phyloP scores from a whole-genome alignment of 2,888 invertebrate genomes.

The Calliphora vomitoria region DNA sequence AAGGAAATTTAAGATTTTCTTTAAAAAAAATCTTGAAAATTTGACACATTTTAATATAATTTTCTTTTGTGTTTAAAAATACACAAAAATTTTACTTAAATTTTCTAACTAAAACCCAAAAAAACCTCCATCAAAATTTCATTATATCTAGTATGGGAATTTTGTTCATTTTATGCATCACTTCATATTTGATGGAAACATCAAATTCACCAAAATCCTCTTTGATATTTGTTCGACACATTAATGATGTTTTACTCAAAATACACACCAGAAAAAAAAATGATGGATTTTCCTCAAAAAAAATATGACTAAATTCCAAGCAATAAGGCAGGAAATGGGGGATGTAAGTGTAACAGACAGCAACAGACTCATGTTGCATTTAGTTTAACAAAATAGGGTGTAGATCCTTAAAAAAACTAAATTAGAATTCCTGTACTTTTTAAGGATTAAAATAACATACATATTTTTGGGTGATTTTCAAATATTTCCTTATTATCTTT shows the following conservation, averaged over 20 bases:
- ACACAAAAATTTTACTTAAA: background rate
- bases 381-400: background rate
- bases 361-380: background rate
- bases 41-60: background rate
- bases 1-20: background rate
- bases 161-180: slow-evolving; percentile 3
- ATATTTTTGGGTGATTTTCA: background rate
- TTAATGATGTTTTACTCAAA: slow-evolving; percentile 12
- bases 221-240: slow-evolving; percentile 1
- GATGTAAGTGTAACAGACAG: background rate
- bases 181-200: slow-evolving; percentile 19
- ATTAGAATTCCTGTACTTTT: background rate
- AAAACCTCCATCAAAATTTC: no score
- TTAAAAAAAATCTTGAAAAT: background rate
- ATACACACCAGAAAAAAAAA: background rate
- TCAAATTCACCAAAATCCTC: background rate
- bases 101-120: background rate
- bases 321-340: background rate
- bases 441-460: slow-evolving; percentile 5
- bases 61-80: background rate
- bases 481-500: background rate
- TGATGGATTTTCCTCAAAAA: background rate
- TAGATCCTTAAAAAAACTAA: background rate
- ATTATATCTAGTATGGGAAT: background rate
- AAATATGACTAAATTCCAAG: background rate